Conservation (phyloP, 64 coral and sea anemone genomes). For the Pocillopora damicornis region DNA sequence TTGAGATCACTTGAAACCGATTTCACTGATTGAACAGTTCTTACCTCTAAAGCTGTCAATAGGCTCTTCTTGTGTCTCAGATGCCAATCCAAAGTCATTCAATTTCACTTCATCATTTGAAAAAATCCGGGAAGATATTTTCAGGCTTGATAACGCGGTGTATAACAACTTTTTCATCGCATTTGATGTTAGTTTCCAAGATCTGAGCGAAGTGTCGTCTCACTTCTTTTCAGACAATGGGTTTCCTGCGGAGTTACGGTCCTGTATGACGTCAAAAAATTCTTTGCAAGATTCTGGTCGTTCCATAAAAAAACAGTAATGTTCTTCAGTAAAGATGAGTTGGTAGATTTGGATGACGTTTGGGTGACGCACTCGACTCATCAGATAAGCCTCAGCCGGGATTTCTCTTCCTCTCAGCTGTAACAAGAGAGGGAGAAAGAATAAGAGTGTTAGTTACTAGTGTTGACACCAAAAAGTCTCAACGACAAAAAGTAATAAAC, state of each 20-base stretch:
- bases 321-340: background rate
- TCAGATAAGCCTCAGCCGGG: slow-evolving; percentile 5
- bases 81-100: slow-evolving; percentile 13
- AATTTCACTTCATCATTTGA: background rate
- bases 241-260: background rate
- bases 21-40: background rate
- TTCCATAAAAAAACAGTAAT: slow-evolving; percentile 11
- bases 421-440: background rate
- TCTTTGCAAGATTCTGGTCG: slow-evolving; percentile 6
- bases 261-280: slow-evolving; percentile 2
- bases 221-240: slow-evolving; percentile 3
- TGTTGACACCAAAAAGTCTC: too few relatives aligned
- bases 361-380: background rate
- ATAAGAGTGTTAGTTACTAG: background rate
- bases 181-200: background rate
- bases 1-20: too few relatives aligned
- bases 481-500: too few relatives aligned
- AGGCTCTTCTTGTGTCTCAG: background rate
- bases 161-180: background rate
- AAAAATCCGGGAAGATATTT: slow-evolving; percentile 7
- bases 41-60: slow-evolving; percentile 14
- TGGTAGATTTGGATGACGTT: slow-evolving; percentile 14
- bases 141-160: slow-evolving; percentile 16
- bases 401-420: background rate
- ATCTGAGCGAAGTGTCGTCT: slow-evolving; percentile 3